Conservation (phyloP, 2,113 vertebrate species). For the Accipiter cooperii region DNA sequence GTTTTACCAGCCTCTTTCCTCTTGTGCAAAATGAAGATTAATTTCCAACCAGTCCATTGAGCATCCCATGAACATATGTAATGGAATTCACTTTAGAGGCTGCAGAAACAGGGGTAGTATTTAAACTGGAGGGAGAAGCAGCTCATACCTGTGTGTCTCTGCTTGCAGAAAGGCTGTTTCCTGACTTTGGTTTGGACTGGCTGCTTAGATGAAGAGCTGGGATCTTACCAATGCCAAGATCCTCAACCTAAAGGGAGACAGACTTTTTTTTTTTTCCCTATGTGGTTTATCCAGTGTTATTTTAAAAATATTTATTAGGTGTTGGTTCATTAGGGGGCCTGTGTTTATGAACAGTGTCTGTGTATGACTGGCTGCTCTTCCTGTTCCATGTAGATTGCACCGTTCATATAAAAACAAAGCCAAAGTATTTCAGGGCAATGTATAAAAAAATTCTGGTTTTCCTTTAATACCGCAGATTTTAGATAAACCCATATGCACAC, state of each 20-base stretch:
- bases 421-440: background rate
- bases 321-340: background rate
- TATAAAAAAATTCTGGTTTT: background rate
- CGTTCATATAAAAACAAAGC: background rate
- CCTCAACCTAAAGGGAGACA: background rate
- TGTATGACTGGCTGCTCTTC: background rate
- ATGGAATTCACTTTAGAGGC: background rate
- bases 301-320: background rate
- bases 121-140: background rate
- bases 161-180: background rate
- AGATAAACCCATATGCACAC: background rate
- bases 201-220: background rate
- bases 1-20: background rate
- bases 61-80: background rate
- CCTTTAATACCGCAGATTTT: background rate
- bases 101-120: background rate
- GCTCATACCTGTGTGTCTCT: background rate
- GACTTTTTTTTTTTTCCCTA: background rate
- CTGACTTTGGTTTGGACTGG: background rate
- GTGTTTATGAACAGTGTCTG: background rate
- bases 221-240: background rate
- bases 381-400: background rate
- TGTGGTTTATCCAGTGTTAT: background rate
- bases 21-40: background rate
- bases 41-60: background rate